phyloP scores from a whole-genome alignment of 1,140 invertebrate genomes.

The Druon quercuslanigerum region DNA sequence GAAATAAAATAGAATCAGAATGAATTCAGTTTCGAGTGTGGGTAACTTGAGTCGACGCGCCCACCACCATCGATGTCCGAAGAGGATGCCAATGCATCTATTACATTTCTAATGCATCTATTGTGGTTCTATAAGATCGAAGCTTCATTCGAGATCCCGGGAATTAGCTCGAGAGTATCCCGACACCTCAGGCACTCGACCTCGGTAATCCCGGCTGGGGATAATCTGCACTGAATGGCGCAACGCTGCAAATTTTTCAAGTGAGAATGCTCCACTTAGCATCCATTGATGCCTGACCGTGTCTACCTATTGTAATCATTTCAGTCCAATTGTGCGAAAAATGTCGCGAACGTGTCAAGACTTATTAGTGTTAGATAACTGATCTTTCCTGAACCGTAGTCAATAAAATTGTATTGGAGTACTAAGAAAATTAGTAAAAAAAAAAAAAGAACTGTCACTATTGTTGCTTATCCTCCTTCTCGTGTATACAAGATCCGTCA shows the following conservation, averaged over 20 bases:
- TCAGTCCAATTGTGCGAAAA: constrained; percentile 44
- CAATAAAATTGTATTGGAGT: too few relatives aligned
- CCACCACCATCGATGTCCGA: constrained; percentile 37
- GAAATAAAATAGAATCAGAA: constrained; percentile 25
- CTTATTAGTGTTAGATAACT: neutral
- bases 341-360: constrained; percentile 32
- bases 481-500: too few relatives aligned
- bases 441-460: too few relatives aligned
- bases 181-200: constrained; percentile 50
- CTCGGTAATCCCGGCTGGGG: constrained; percentile 60
- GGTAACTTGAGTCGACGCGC: constrained; percentile 52
- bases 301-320: constrained; percentile 23
- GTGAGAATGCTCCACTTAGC: constrained; percentile 61
- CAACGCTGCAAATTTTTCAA: constrained; percentile 61
- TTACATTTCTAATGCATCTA: constrained; percentile 47
- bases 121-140: constrained; percentile 44
- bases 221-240: constrained; percentile 69
- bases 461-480: too few relatives aligned
- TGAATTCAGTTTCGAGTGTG: neutral
- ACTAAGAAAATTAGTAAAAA: too few relatives aligned
- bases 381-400: too few relatives aligned
- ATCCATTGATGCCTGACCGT: constrained; percentile 31
- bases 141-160: constrained; percentile 44
- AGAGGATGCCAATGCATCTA: constrained; percentile 43
- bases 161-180: constrained; percentile 58